Evolutionary conservation across 2,113 vertebrate species (phyloP).

Genomic region (Calypte anna): DNA sequence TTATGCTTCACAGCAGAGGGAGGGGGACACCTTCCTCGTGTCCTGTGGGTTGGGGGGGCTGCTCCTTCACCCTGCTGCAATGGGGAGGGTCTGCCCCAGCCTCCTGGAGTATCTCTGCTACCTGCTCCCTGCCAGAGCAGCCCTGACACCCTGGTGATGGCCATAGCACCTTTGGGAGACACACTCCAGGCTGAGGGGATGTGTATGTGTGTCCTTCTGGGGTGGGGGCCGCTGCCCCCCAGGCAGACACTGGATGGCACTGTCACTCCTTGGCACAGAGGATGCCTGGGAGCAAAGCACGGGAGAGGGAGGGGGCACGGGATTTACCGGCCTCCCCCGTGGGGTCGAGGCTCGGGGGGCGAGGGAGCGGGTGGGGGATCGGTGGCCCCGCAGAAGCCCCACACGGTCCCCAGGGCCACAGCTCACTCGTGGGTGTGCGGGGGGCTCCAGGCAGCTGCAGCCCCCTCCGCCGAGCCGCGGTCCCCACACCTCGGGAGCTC

Average conservation of each 20-base stretch:
- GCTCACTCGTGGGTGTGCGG: accelerated
- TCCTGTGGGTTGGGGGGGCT: not conserved
- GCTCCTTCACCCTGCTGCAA: accelerated
- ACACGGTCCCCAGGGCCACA: not conserved
- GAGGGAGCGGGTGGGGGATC: too few species aligned
- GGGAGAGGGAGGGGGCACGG: too few species aligned
- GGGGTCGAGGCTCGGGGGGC: too few species aligned
- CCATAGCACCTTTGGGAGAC: not conserved
- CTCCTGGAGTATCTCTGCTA: not conserved
- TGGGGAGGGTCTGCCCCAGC: not conserved
- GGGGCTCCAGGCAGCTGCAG: not conserved
- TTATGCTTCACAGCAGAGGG: not conserved
- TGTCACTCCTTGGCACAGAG: conserved; percentile 11
- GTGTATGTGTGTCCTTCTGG: not conserved
- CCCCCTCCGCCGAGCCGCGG: not conserved
- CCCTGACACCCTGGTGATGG: not conserved
- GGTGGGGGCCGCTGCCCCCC: not conserved
- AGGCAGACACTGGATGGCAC: conserved; percentile 21
- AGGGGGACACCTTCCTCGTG: accelerated
- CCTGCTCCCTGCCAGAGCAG: not conserved
- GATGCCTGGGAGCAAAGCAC: too few species aligned
- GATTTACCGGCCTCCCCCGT: too few species aligned
- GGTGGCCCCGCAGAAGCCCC: too few species aligned
- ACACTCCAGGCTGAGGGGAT: not conserved
- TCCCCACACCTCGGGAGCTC: not conserved